These are phyloP conservation scores for Pangasianodon gigas DNA, from an alignment of 2,113 vertebrate species.

Conservation along the genomic window DNA sequence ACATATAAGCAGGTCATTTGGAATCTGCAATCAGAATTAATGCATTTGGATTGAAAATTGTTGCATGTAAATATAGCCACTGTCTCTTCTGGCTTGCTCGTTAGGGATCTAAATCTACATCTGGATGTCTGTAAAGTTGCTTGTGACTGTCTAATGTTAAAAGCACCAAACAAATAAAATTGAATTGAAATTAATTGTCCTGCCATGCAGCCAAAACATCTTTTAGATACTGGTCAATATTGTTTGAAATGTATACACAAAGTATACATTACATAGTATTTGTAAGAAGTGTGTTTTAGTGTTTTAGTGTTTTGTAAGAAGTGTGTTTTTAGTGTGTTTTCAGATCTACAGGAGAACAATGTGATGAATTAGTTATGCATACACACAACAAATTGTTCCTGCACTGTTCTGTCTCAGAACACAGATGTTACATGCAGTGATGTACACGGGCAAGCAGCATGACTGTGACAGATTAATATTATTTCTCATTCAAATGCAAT, in stretches of 20 bases:
- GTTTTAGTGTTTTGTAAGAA: too few species aligned
- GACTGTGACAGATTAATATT: constrained; percentile 54
- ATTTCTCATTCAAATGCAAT: constrained; percentile 60
- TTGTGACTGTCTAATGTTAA: too few species aligned
- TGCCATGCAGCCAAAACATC: neutral
- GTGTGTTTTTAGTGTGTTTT: neutral
- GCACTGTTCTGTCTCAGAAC: constrained; percentile 55
- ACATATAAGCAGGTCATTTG: neutral
- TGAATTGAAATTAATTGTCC: neutral
- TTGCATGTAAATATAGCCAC: neutral
- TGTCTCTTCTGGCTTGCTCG: neutral
- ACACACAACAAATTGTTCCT: constrained; percentile 63
- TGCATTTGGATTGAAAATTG: neutral
- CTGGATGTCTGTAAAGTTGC: neutral
- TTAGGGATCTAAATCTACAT: neutral
- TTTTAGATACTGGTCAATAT: too few species aligned
- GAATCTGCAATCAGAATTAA: neutral
- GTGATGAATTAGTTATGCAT: constrained; percentile 63
- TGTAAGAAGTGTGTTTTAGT: too few species aligned
- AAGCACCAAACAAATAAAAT: neutral
- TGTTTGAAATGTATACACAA: too few species aligned
- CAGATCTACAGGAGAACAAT: constrained; percentile 51
- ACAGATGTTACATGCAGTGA: constrained; percentile 59
- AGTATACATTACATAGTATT: too few species aligned
- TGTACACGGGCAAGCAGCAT: constrained; percentile 51